phyloP scores from a whole-genome alignment of 2,888 invertebrate species.

The Morpho helenor region DNA sequence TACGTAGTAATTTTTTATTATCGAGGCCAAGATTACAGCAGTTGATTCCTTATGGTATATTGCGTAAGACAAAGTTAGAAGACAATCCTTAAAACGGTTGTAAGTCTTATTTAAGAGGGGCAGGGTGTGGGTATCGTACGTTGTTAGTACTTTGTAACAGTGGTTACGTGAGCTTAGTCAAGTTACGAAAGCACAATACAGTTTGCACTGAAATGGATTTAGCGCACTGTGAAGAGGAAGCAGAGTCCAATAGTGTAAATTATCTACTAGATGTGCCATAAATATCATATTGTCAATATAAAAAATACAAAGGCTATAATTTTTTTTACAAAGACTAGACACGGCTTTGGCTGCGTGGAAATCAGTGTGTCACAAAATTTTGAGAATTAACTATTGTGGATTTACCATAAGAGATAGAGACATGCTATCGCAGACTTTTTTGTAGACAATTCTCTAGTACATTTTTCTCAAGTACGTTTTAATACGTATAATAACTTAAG shows the following conservation, averaged over 20 bases:
- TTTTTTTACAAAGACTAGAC: too few relatives aligned
- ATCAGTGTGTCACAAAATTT: too few relatives aligned
- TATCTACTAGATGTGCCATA: conserved; percentile 36
- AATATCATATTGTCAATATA: not conserved
- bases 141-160: conserved; percentile 48
- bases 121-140: conserved; percentile 24
- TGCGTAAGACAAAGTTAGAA: conserved; percentile 2
- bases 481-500: too few relatives aligned
- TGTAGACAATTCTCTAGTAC: too few relatives aligned
- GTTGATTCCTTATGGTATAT: not conserved
- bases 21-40: not conserved
- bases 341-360: too few relatives aligned
- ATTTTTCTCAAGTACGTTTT: too few relatives aligned
- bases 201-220: conserved; percentile 61
- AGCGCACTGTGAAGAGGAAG: conserved; percentile 59
- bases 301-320: too few relatives aligned
- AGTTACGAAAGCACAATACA: conserved; percentile 63
- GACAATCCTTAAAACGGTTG: conserved; percentile 7
- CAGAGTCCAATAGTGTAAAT: conserved; percentile 30
- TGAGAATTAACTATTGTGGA: too few relatives aligned
- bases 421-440: too few relatives aligned
- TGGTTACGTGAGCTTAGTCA: conserved; percentile 62
- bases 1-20: not conserved
- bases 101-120: conserved; percentile 20
- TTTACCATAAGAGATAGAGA: too few relatives aligned